Evolutionary conservation across 2,797 vertebrate genomes (phyloP).

Genomic region (Cynopterus sphinx): DNA sequence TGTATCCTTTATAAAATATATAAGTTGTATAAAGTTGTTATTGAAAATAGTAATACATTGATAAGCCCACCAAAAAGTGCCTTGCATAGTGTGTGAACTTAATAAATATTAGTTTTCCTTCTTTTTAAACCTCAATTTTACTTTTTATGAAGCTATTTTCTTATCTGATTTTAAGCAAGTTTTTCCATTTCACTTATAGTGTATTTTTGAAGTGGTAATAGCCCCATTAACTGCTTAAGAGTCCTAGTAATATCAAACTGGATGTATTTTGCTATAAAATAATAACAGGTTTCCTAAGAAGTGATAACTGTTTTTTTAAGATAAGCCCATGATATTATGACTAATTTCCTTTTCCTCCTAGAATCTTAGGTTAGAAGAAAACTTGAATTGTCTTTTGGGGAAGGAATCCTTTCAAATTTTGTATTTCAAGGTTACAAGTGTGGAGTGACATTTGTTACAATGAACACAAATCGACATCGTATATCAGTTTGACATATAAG

Average conservation of each 20-base stretch:
- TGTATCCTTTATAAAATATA: not conserved
- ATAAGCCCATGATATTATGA: not conserved
- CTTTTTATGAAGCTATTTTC: not conserved
- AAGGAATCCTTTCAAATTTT: conserved; percentile 21
- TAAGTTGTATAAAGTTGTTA: not conserved
- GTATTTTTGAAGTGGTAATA: not conserved
- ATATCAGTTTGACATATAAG: not conserved
- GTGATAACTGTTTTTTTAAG: not conserved
- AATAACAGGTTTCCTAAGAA: not conserved
- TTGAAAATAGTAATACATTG: not conserved
- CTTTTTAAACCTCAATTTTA: not conserved
- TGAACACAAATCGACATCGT: conserved; percentile 5
- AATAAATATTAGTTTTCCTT: not conserved
- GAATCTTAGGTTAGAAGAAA: not conserved
- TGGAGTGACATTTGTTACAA: not conserved
- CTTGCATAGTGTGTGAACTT: not conserved
- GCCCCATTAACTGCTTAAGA: not conserved
- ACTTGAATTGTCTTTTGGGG: not conserved
- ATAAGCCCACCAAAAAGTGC: not conserved
- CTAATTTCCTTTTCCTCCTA: not conserved
- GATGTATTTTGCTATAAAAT: not conserved
- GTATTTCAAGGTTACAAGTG: not conserved
- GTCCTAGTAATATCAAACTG: not conserved
- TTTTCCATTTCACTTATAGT: not conserved
- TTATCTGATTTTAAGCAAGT: not conserved